A percentile compares a stretch with the other conserved stretches of the same genome.
Evolutionary conservation across 2,797 vertebrate species (phyloP).

Genomic region (Anabacerthia variegaticeps): DNA sequence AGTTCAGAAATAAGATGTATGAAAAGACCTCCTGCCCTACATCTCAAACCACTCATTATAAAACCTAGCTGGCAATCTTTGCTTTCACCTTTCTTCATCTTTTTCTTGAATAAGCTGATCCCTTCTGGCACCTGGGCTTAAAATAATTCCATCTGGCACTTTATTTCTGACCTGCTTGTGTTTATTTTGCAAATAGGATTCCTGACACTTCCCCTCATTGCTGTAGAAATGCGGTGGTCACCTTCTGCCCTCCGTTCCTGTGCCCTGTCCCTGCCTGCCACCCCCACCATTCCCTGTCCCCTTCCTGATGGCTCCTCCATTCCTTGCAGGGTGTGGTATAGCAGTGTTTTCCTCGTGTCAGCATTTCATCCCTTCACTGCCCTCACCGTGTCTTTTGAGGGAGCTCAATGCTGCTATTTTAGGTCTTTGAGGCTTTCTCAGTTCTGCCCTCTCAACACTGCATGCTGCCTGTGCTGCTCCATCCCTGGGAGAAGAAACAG

Average conservation of each 20-base stretch:
- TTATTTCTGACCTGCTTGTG: not conserved
- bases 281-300: not conserved
- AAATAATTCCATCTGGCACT: not conserved
- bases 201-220: not conserved
- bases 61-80: not conserved
- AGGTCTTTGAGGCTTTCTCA: not conserved
- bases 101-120: not conserved
- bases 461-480: not conserved
- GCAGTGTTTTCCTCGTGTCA: not conserved
- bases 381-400: not conserved
- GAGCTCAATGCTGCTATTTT: not conserved
- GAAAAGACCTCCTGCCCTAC: not conserved
- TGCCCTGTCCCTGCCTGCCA: not conserved
- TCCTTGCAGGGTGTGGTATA: accelerated
- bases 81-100: not conserved
- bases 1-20: not conserved
- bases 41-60: not conserved
- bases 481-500: not conserved
- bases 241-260: not conserved
- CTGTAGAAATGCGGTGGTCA: not conserved
- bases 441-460: not conserved
- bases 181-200: not conserved
- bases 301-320: not conserved
- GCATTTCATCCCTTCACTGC: not conserved
- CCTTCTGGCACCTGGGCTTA: not conserved